A percentile compares a stretch with the other conserved stretches of the same genome.
Conservation (phyloP, 1,140 invertebrate genomes). For the Heliconius eleuchia region DNA sequence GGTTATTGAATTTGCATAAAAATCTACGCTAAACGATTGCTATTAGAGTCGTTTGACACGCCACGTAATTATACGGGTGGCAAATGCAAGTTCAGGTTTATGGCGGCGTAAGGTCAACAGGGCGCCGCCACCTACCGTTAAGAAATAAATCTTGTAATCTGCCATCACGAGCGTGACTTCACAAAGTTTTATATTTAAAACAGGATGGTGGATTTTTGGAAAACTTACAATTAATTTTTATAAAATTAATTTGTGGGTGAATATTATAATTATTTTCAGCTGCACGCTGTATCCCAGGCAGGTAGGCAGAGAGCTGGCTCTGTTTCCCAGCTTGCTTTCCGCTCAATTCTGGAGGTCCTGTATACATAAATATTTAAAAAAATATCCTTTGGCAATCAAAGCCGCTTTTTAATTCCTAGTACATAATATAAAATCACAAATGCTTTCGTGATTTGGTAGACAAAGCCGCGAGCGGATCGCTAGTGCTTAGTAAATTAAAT, state of each 20-base stretch:
- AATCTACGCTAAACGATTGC: constrained; percentile 37
- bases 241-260: background rate
- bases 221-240: background rate
- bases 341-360: too few relatives aligned
- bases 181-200: constrained; percentile 32
- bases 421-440: too few relatives aligned
- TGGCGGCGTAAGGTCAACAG: constrained; percentile 50
- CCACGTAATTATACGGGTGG: constrained; percentile 29
- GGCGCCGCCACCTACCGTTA: constrained; percentile 47
- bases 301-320: too few relatives aligned
- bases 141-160: constrained; percentile 63
- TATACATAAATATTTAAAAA: too few relatives aligned
- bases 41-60: constrained; percentile 31
- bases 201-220: constrained; percentile 31
- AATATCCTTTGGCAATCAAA: too few relatives aligned
- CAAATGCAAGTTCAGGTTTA: constrained; percentile 32
- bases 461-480: too few relatives aligned
- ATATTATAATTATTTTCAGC: background rate
- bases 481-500: too few relatives aligned
- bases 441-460: too few relatives aligned
- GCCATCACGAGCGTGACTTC: constrained; percentile 36
- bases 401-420: too few relatives aligned
- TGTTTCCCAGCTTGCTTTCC: too few relatives aligned
- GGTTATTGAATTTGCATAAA: constrained; percentile 47
- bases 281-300: too few relatives aligned